Percentiles rank a stretch among this genome's conserved stretches.
These are phyloP conservation scores for Zonitis immaculata DNA, from an alignment of 2,888 invertebrate genomes.

Conservation along the genomic window DNA sequence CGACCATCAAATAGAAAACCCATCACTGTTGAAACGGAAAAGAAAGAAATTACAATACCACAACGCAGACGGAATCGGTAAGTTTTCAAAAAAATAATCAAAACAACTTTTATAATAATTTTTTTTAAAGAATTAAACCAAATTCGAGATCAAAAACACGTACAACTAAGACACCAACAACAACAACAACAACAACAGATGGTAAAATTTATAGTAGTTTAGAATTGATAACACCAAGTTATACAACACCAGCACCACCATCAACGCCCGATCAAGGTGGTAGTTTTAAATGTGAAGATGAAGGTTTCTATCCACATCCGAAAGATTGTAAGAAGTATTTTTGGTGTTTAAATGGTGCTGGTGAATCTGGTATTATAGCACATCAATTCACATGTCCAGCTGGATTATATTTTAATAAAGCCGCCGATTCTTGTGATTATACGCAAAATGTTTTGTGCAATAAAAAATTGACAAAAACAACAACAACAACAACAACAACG, in stretches of 20 bases:
- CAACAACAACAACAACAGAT: constrained; percentile 46
- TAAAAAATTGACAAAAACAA: constrained; percentile 53
- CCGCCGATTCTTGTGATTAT: constrained; percentile 89
- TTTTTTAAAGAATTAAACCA: constrained; percentile 22
- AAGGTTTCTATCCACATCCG: constrained; percentile 89
- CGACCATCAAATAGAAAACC: constrained; percentile 28
- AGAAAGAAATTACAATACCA: constrained; percentile 14
- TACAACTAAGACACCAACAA: no score
- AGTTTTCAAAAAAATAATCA: background rate
- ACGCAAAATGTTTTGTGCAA: constrained; percentile 82
- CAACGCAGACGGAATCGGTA: constrained; percentile 33
- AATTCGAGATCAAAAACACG: constrained; percentile 24
- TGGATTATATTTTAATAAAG: constrained; percentile 83
- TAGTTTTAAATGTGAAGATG: constrained; percentile 89
- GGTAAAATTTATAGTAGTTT: constrained; percentile 49
- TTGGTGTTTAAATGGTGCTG: constrained; percentile 89
- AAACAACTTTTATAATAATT: background rate
- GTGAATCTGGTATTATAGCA: constrained; percentile 83
- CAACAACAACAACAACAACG: constrained; percentile 44
- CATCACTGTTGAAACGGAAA: constrained; percentile 20
- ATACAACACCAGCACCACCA: constrained; percentile 74
- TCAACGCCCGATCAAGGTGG: constrained; percentile 86
- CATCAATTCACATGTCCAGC: constrained; percentile 93
- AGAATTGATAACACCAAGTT: constrained; percentile 46
- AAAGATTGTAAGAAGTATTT: constrained; percentile 92